phyloP scores from a whole-genome alignment of 2,797 vertebrate genomes.

The Danio jaintianensis region DNA sequence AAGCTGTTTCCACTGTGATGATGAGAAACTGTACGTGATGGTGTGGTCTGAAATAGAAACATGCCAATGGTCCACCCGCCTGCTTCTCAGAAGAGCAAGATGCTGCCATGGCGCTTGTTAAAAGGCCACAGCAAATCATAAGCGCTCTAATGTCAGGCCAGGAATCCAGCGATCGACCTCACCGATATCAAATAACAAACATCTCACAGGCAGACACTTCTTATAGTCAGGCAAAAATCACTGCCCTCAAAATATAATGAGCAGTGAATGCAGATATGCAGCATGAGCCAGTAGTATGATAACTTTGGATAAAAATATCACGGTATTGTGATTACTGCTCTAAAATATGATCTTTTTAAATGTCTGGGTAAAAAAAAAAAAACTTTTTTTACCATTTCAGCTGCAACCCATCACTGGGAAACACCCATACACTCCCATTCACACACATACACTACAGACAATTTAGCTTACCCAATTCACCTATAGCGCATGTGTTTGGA shows the following conservation, averaged over 20 bases:
- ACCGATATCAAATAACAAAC: conserved; percentile 13
- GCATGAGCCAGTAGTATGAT: too few relatives aligned
- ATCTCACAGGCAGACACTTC: neutral
- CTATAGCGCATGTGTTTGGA: too few relatives aligned
- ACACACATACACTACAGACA: too few relatives aligned
- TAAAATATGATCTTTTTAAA: too few relatives aligned
- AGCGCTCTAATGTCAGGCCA: conserved; percentile 43
- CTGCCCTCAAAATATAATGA: neutral
- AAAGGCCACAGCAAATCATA: conserved; percentile 24
- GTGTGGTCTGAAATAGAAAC: conserved; percentile 36
- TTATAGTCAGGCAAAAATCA: neutral
- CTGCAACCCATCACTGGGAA: too few relatives aligned
- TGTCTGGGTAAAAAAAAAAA: rapidly evolving
- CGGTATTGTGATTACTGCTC: too few relatives aligned
- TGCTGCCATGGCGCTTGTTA: conserved; percentile 21
- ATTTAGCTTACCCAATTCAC: too few relatives aligned
- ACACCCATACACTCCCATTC: too few relatives aligned
- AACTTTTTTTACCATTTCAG: too few relatives aligned
- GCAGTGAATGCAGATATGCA: conserved; percentile 2
- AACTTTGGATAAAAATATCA: too few relatives aligned
- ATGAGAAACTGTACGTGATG: conserved; percentile 1
- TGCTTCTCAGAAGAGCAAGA: neutral
- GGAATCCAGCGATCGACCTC: neutral
- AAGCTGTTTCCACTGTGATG: conserved; percentile 15
- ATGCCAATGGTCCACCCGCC: conserved; percentile 16